A percentile compares a stretch with the other conserved stretches of the same genome.
These are phyloP conservation scores for Labrus mixtus DNA, from an alignment of 2,113 vertebrate genomes.

Conservation along the genomic window DNA sequence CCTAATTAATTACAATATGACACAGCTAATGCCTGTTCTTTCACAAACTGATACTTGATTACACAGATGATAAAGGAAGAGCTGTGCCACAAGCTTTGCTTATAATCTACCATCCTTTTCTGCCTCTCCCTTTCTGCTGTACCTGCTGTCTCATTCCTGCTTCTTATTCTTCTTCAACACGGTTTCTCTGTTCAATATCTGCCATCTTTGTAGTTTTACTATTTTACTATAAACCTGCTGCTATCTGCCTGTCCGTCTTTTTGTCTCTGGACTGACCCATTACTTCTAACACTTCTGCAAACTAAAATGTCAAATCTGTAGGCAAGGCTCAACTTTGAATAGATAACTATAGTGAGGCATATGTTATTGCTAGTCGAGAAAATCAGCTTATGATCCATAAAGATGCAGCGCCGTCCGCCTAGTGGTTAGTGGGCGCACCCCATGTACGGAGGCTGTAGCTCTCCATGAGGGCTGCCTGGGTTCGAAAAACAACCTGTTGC, in stretches of 20 bases:
- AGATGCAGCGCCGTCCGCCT: no score
- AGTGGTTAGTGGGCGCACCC: no score
- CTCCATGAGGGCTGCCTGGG: no score
- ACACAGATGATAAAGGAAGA: slow-evolving; percentile 36
- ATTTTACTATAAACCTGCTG: background rate
- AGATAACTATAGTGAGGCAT: background rate
- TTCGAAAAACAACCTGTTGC: no score
- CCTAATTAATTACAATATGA: slow-evolving; percentile 59
- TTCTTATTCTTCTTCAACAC: background rate
- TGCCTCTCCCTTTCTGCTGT: background rate
- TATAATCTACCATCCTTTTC: background rate
- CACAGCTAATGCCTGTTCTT: slow-evolving; percentile 58
- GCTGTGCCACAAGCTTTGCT: background rate
- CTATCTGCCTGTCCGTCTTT: background rate
- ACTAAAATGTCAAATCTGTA: background rate
- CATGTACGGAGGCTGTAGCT: no score
- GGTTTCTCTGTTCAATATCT: no score
- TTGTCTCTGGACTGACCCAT: background rate
- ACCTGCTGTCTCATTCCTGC: background rate
- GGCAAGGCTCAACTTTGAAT: background rate
- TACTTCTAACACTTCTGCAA: background rate
- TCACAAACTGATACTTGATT: slow-evolving; percentile 59
- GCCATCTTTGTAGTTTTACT: background rate
- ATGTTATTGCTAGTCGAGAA: no score
- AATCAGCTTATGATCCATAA: no score